Evolutionary conservation across 2,888 invertebrate genomes (phyloP).

Genomic region (Clusia tigrina): DNA sequence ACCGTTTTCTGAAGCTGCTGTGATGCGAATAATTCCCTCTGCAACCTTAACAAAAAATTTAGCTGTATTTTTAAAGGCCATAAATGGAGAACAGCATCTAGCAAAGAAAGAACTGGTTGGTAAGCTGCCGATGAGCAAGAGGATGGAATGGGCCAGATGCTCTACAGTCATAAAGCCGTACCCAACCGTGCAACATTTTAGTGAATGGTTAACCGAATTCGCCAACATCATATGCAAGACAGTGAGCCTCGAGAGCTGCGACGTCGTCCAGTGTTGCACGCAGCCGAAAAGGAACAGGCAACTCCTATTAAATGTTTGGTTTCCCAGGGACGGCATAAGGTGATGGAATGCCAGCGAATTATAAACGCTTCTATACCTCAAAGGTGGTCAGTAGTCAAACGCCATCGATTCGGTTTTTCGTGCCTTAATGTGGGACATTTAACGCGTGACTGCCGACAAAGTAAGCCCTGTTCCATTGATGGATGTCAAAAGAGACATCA

Average conservation of each 20-base stretch:
- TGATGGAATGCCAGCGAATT: conserved; percentile 13
- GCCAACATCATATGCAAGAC: conserved; percentile 21
- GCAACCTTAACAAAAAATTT: conserved; percentile 30
- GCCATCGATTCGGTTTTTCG: conserved; percentile 20
- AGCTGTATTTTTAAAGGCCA: conserved; percentile 25
- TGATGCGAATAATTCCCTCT: conserved; percentile 27
- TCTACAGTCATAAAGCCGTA: conserved; percentile 11
- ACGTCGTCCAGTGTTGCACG: conserved; percentile 9
- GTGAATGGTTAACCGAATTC: conserved; percentile 20
- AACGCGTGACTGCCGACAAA: conserved; percentile 6
- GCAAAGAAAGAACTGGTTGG: conserved; percentile 25
- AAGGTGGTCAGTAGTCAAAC: conserved; percentile 16
- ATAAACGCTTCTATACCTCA: not conserved
- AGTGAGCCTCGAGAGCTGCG: conserved; percentile 8
- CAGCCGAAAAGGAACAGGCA: not conserved
- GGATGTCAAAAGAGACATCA: conserved; percentile 21
- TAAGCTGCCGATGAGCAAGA: conserved; percentile 26
- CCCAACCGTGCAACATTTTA: conserved; percentile 22
- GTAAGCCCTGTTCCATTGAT: conserved; percentile 1
- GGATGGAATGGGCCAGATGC: conserved; percentile 23
- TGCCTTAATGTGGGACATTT: conserved; percentile 23
- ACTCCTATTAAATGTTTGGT: conserved; percentile 7
- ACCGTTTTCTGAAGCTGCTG: conserved; percentile 18
- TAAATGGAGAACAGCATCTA: conserved; percentile 24
- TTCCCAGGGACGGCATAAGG: conserved; percentile 18